Evolutionary conservation across 2,888 invertebrate species (phyloP), one percentile per base, ranked within the genome.

Genomic region (Aphidoletes aphidimyza): DNA sequence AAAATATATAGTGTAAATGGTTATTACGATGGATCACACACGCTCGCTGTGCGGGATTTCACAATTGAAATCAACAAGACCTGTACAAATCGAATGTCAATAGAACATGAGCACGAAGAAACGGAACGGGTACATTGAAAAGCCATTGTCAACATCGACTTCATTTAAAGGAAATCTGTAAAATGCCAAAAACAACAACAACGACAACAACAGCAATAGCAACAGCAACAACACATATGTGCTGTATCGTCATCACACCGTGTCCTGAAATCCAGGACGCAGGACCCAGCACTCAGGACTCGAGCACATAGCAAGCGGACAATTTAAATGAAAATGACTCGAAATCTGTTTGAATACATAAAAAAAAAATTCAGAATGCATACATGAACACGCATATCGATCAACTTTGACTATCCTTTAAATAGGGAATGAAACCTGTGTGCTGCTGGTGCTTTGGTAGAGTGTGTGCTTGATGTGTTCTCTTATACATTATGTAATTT

Each of bases 261-360:
- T n/a, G n/a, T n/a, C n/a, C n/a, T n/a, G n/a, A n/a, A n/a, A n/a
- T n/a, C n/a, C n/a, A n/a, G n/a, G n/a, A n/a, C n/a, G n/a, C n/a
- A n/a, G n/a, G 17, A 11, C 17, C 47, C 9, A 17, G 47, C 19
- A 47, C 47, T 2, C 3, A n/a, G n/a, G 22, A n/a, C 3, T 8
- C n/a, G 22, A 22, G 22, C 22, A 54, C 54, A 54, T n/a, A 54
- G 30, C 30, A 69, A 69, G 69, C 69, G 69, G 69, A 69, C 69
- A 69, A 69, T 69, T 69, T 69, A 69, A 69, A 69, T 69, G 69
- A 69, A 69, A 69, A 69, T 69, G 34, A 69, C 2, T 69, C 30
- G 69, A 30, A 3, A 69, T 8, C 22, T 26, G 26, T 54, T 54
- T 26, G n/a, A n/a, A n/a, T n/a, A 69, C 69, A 69, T 69, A 69